Conservation (phyloP, 1,140 invertebrate species). For the Pseudomyrmex concolor region DNA sequence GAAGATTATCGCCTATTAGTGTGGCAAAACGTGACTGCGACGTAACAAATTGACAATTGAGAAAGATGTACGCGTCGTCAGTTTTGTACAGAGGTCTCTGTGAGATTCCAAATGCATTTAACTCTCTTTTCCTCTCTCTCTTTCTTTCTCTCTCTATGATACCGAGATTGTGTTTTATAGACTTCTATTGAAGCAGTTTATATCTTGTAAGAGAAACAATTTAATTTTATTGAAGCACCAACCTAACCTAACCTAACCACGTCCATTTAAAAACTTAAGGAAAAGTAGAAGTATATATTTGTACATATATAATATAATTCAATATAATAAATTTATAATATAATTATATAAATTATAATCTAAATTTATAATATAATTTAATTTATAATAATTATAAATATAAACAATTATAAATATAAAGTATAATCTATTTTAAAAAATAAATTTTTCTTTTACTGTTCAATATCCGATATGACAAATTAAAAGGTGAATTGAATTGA, state of each 20-base stretch:
- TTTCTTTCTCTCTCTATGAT: not conserved
- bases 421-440: no score
- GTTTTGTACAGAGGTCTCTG: not conserved
- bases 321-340: no score
- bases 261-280: not conserved
- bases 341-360: no score
- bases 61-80: slow-evolving; percentile 8
- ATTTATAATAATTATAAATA: no score
- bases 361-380: no score
- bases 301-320: no score
- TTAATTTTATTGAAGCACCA: not conserved
- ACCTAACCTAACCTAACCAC: no score
- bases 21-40: not conserved
- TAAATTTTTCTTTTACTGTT: no score
- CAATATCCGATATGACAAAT: no score
- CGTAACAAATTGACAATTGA: slow-evolving; percentile 35
- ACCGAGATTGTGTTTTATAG: not conserved
- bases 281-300: no score
- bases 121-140: not conserved
- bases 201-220: not conserved
- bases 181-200: not conserved
- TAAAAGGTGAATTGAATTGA: no score
- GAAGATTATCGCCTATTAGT: slow-evolving; percentile 33
- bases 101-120: slow-evolving; percentile 7
- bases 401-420: no score